Base-by-base conservation (phyloP, 2,888 invertebrate species). In the Carabus problematicus region DNA sequence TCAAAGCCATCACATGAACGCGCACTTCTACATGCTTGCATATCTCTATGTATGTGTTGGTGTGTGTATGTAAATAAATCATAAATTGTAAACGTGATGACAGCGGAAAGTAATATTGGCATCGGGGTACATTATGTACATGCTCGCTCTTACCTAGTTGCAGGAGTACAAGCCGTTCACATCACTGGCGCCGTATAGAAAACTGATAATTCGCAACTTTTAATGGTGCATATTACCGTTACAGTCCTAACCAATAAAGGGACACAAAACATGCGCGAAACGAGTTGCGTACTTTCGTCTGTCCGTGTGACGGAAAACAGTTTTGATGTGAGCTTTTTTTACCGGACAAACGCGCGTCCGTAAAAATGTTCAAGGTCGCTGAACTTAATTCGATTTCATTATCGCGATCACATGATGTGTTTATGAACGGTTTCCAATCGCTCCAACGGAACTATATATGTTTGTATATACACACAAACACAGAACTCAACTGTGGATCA, bases 41-140 rank as follows among this genome's bases (percentile, higher is more conserved):
- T 47, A 49, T 2, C 8, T 9, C 19, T 39, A 1, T 16, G 45
- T 9, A 12, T 58, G 58, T 66, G 47, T 66, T 18, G n/a, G 56
- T 58, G 45, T 52, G 14, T 52, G 18, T 52, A 71, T 72, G 72
- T 74, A 74, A 76, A 77, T 77, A 77, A 77, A 78, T 78, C 79
- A 79, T 77, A 78, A 77, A 78, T 79, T 78, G 76, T 73, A 74
- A 72, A 69, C 68, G 72, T 75, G 75, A 73, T 77, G 77, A 78
- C 78, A 77, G 76, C 75, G 77, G 77, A 77, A 77, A 77, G 76
- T 77, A 79, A 77, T 79, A 77, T 79, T 78, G 79, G 77, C 77
- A 77, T 75, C 3, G 9, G 3, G 52, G 12, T 76, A 76, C 75
- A 77, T 71, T 72, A 73, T 71, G 70, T 56, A 16, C 16, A 14